Base-by-base conservation (phyloP, 1,140 invertebrate species). In the Hylaeus anthracinus region DNA sequence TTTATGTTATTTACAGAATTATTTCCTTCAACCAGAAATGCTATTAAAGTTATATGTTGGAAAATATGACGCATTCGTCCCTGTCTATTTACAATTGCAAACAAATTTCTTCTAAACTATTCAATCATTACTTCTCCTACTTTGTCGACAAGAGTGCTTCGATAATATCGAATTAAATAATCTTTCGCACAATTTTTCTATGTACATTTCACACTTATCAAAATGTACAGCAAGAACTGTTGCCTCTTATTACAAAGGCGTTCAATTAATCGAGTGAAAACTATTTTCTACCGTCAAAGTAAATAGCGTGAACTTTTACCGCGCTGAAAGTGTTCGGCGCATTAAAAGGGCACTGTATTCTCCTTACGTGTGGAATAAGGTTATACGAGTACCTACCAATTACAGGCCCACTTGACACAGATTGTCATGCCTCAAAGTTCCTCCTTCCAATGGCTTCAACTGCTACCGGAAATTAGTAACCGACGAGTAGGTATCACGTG, bases 361-460 rank as follows among this genome's bases (percentile, higher is more conserved):
- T 71, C 58, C 76, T 78, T 71, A 61, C 45, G 51, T 48, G 72
- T 55, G 76, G 43, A 78, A 78, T 41, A 67, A 63, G 76, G 67
- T 78, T 78, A 78, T 61, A 78, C 76, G 45, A 78, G 76, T 71
- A 37, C 45, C 58, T 71, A 63, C 67, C 76, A 78, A 78, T 78
- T 78, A 78, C 76, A 78, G 48, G 39, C 76, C 63, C 76, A 71
- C 76, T 78, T 78, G 76, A 78, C 76, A 78, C 67, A 78, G 66
- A 71, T 78, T 6, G 67, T 69, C 48, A 58, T 55, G 48, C 37
- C 76, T 78, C 67, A 60, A 78, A 71, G 76, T 71, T 15, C 56
- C 76, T 39, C 43, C 37, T 56, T 15, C 66, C 15, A 58, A 41
- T 45, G 64, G 51, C 56, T 71, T 78, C 60, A 71, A 61, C 53